Conservation (phyloP, 2,113 vertebrate genomes). For the Narcine bancroftii region DNA sequence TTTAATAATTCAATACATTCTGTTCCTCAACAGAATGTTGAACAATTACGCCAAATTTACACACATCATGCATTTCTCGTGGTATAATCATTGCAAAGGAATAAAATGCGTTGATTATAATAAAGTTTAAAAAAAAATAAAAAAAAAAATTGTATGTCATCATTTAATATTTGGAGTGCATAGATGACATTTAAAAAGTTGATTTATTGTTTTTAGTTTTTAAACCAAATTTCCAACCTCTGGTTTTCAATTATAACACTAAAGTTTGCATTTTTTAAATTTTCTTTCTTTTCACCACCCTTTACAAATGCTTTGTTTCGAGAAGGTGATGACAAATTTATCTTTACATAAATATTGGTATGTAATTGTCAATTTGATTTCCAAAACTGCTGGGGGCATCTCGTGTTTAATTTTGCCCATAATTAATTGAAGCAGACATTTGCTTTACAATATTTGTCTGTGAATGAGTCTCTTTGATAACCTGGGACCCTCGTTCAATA, state of each 20-base stretch:
- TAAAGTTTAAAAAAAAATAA: too few species aligned
- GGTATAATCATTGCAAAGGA: neutral
- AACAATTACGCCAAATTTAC: neutral
- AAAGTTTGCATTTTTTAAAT: too few species aligned
- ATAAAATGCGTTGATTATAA: neutral
- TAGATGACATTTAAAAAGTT: neutral
- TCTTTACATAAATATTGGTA: neutral
- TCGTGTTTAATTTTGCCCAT: neutral
- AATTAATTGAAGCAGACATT: neutral
- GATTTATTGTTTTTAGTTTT: neutral
- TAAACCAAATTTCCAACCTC: too few species aligned
- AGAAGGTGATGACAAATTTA: neutral
- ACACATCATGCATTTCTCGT: neutral
- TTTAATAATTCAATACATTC: neutral
- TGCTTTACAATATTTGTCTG: neutral
- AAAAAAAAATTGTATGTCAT: neutral
- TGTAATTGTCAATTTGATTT: neutral
- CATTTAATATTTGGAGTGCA: too few species aligned
- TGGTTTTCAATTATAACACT: too few species aligned
- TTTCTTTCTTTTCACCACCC: too few species aligned
- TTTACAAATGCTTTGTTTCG: neutral
- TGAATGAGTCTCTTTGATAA: neutral
- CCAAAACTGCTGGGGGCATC: neutral
- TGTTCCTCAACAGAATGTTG: neutral
- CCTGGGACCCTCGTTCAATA: neutral